Conservation (phyloP, 2,113 vertebrate genomes). For the Myanophis thanlyinensis region DNA sequence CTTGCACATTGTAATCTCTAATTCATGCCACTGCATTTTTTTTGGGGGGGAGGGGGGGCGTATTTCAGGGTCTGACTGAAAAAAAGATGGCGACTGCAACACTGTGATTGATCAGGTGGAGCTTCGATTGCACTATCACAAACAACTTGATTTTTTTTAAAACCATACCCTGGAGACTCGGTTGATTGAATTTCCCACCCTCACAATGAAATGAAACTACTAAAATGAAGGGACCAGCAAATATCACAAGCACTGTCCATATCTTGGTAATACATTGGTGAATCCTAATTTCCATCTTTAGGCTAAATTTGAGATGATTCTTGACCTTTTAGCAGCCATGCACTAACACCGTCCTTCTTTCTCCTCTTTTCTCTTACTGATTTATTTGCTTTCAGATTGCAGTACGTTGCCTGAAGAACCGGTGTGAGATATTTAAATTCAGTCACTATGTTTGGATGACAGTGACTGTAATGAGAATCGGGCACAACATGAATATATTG, state of each 20-base stretch:
- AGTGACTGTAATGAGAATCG: constrained; percentile 39
- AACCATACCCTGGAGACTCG: not conserved
- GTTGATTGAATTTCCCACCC: not conserved
- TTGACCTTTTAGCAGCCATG: not conserved
- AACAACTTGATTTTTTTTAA: not conserved
- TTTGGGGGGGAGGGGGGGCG: no score
- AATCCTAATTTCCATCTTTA: not conserved
- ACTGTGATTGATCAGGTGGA: not conserved
- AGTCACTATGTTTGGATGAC: constrained; percentile 24
- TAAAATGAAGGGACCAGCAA: not conserved
- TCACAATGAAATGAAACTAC: not conserved
- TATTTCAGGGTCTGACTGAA: not conserved
- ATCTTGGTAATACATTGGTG: constrained; percentile 1
- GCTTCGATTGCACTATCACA: not conserved
- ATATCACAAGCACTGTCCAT: not conserved
- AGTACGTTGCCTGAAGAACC: not conserved
- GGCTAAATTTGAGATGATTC: not conserved
- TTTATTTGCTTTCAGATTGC: not conserved
- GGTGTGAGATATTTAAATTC: constrained; percentile 38
- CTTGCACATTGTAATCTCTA: not conserved
- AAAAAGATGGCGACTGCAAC: not conserved
- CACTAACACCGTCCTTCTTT: not conserved
- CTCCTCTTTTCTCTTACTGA: not conserved
- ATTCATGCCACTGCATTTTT: not conserved
- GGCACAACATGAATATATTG: constrained; percentile 37